A percentile compares a stretch with the other conserved stretches of the same genome.
Conservation (phyloP, 1,140 invertebrate genomes). For the Formica selysi region DNA sequence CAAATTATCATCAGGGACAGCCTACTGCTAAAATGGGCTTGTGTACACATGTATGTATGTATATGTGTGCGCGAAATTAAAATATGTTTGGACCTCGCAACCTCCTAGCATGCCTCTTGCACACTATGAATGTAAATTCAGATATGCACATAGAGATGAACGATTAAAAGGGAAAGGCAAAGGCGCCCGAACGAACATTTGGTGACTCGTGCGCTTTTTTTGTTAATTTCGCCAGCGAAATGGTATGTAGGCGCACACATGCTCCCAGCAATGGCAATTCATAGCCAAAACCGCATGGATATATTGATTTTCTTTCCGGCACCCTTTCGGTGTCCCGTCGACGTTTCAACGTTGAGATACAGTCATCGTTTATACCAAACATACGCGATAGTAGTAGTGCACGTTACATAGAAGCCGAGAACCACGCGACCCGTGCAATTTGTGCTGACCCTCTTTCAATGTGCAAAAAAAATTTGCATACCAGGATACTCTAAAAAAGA, state of each 20-base stretch:
- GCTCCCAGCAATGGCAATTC: constrained; percentile 26
- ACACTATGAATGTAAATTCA: constrained; percentile 44
- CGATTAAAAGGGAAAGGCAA: constrained; percentile 22
- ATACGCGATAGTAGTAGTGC: background rate
- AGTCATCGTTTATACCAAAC: constrained; percentile 12
- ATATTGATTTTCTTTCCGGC: constrained; percentile 55
- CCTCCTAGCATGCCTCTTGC: constrained; percentile 46
- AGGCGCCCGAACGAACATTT: background rate
- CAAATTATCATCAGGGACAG: constrained; percentile 11
- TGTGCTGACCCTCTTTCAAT: background rate
- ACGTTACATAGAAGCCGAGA: constrained; percentile 24
- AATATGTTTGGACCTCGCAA: constrained; percentile 49
- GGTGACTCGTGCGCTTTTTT: background rate
- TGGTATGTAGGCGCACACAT: constrained; percentile 26
- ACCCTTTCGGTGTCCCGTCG: constrained; percentile 9
- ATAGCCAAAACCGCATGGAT: constrained; percentile 40
- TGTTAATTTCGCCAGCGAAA: constrained; percentile 31
- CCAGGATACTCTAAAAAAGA: background rate
- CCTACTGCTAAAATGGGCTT: background rate
- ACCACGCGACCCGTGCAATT: background rate
- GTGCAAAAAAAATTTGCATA: background rate
- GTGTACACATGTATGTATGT: background rate
- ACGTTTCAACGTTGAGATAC: constrained; percentile 45
- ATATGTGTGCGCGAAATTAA: constrained; percentile 7
- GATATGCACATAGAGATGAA: constrained; percentile 40